Evolutionary conservation across 2,888 invertebrate genomes (phyloP).

Genomic region (Sminthurinus aureus): DNA sequence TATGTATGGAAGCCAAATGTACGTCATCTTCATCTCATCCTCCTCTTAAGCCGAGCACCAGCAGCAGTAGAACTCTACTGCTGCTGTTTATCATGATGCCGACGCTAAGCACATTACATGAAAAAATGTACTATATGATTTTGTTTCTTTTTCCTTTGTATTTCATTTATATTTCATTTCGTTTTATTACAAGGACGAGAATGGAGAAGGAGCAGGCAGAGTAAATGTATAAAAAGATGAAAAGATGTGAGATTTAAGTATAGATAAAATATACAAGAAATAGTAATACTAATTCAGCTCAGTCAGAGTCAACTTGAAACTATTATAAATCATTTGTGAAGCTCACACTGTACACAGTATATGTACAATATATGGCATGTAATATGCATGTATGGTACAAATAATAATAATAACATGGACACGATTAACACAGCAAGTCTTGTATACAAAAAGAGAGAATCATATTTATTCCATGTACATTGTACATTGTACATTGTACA

Average conservation of each 20-base stretch:
- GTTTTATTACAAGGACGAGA: not conserved
- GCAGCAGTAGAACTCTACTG: not conserved
- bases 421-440: not conserved
- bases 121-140: not conserved
- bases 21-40: not conserved
- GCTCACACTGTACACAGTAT: not conserved
- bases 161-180: not conserved
- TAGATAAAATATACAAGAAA: slow-evolving; percentile 13
- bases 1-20: not conserved
- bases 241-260: slow-evolving; percentile 3
- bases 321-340: slow-evolving; percentile 8
- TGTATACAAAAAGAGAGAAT: not conserved
- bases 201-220: not conserved
- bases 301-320: slow-evolving; percentile 8
- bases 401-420: not conserved
- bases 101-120: not conserved
- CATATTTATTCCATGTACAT: not conserved
- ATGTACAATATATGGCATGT: not conserved
- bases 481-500: not conserved
- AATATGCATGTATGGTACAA: no score
- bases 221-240: not conserved
- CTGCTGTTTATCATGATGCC: not conserved
- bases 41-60: no score
- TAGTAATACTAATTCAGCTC: slow-evolving; percentile 35
- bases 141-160: not conserved